These are phyloP conservation scores for Sinhomidia bicolor DNA, from an alignment of 2,888 invertebrate genomes.

Conservation along the genomic window DNA sequence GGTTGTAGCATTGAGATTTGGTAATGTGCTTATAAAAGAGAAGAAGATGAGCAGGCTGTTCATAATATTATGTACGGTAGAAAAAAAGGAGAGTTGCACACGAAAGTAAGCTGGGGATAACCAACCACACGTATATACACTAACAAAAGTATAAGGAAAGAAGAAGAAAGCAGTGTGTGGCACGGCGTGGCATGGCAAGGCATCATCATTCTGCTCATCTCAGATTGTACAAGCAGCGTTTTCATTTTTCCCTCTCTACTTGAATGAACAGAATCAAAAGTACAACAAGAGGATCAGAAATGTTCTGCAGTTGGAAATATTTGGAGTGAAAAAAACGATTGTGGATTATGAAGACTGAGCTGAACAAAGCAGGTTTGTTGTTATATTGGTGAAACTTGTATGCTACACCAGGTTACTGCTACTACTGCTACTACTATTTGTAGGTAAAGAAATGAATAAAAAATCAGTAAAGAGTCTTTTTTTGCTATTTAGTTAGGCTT, in stretches of 20 bases:
- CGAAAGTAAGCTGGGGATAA: conserved; percentile 8
- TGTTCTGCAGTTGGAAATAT: conserved; percentile 67
- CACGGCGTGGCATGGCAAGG: not conserved
- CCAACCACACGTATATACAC: conserved; percentile 7
- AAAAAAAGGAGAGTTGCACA: not conserved
- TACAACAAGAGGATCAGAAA: conserved; percentile 56
- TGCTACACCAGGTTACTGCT: not conserved
- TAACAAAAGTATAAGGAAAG: not conserved
- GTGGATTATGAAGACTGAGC: not conserved
- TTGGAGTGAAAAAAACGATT: conserved; percentile 14
- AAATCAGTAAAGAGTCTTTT: not conserved
- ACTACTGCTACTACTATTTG: not conserved
- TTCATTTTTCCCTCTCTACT: conserved; percentile 54
- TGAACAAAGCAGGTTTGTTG: conserved; percentile 12
- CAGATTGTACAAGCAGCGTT: conserved; percentile 40
- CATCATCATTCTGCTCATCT: conserved; percentile 28
- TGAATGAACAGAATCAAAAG: conserved; percentile 64
- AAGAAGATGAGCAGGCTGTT: not conserved
- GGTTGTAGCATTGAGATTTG: not conserved
- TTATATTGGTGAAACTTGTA: too few relatives aligned
- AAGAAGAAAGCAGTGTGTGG: conserved; percentile 16
- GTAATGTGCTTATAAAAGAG: not conserved
- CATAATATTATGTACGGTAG: conserved; percentile 25
- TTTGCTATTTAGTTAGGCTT: not conserved
- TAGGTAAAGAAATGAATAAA: conserved; percentile 1